Percentiles rank a stretch among this genome's conserved stretches.
These are phyloP conservation scores for Muscicapa striata DNA, from an alignment of 2,797 vertebrate species.

Conservation along the genomic window DNA sequence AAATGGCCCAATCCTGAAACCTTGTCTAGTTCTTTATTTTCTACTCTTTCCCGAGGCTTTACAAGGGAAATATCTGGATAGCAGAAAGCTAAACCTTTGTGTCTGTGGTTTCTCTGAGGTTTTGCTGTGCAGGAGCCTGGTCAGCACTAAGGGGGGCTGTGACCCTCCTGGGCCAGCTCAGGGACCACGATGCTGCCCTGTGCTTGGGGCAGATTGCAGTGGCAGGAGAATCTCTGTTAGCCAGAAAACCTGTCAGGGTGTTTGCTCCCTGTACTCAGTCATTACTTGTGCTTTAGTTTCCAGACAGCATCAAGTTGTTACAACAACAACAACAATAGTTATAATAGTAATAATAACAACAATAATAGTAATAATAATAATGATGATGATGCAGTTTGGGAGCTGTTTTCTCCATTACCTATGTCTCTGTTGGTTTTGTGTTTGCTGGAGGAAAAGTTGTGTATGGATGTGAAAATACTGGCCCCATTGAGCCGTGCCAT, in stretches of 20 bases:
- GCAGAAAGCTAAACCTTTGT: not conserved
- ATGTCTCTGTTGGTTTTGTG: not conserved
- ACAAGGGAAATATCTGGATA: not conserved
- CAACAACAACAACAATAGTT: not conserved
- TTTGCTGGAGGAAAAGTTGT: constrained; percentile 21
- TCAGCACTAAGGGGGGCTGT: not conserved
- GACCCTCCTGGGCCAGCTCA: accelerated
- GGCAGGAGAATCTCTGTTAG: not conserved
- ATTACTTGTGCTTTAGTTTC: not conserved
- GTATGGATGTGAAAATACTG: constrained; percentile 41
- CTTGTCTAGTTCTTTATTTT: not conserved
- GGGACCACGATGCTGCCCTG: accelerated
- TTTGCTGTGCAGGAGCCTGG: not conserved
- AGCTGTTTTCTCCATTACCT: constrained; percentile 27
- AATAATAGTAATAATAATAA: not conserved
- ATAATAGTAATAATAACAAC: not conserved
- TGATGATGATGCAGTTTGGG: not conserved
- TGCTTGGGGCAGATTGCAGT: not conserved
- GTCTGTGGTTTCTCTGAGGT: not conserved
- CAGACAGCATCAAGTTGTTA: not conserved
- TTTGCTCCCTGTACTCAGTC: not conserved
- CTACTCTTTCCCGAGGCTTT: accelerated
- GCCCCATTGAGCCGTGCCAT: constrained; percentile 14
- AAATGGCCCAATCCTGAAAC: not conserved
- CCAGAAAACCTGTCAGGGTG: not conserved